These are phyloP conservation scores for Petrolisthes manimaculis DNA, from an alignment of 2,888 invertebrate genomes.

Conservation along the genomic window DNA sequence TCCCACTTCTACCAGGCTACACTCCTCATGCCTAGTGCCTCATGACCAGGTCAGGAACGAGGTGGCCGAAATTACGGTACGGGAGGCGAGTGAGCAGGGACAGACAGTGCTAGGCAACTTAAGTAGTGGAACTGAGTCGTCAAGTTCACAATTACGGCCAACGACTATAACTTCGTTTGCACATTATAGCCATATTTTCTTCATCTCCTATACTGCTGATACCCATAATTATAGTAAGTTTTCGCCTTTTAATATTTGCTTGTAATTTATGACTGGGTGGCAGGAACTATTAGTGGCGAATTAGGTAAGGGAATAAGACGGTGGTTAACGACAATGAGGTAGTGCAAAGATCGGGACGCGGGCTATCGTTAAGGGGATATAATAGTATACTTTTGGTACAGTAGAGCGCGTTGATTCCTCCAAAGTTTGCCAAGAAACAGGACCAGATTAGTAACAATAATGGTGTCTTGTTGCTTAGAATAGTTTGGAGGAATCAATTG, in stretches of 20 bases:
- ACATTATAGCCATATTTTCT: neutral
- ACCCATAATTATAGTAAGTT: no score
- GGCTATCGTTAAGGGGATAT: constrained; percentile 32
- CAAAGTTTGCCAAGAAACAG: no score
- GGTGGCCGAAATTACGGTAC: constrained; percentile 30
- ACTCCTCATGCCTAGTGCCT: constrained; percentile 9
- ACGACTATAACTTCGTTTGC: constrained; percentile 40
- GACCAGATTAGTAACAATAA: no score
- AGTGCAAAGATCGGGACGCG: constrained; percentile 37
- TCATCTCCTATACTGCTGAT: neutral
- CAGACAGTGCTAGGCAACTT: constrained; percentile 32
- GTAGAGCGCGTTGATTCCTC: no score
- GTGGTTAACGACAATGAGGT: constrained; percentile 19
- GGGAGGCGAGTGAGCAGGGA: constrained; percentile 17
- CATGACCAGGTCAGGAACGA: constrained; percentile 33
- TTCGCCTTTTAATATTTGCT: no score
- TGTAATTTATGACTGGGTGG: neutral
- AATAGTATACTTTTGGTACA: no score
- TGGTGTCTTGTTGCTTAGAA: no score
- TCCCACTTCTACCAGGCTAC: neutral
- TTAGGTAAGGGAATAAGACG: neutral
- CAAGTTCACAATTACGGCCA: constrained; percentile 50
- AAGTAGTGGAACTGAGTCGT: constrained; percentile 54
- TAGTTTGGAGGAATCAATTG: no score
- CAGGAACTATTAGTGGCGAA: neutral